Evolutionary conservation across 2,797 vertebrate species (phyloP).

Genomic region (Todus mexicanus): DNA sequence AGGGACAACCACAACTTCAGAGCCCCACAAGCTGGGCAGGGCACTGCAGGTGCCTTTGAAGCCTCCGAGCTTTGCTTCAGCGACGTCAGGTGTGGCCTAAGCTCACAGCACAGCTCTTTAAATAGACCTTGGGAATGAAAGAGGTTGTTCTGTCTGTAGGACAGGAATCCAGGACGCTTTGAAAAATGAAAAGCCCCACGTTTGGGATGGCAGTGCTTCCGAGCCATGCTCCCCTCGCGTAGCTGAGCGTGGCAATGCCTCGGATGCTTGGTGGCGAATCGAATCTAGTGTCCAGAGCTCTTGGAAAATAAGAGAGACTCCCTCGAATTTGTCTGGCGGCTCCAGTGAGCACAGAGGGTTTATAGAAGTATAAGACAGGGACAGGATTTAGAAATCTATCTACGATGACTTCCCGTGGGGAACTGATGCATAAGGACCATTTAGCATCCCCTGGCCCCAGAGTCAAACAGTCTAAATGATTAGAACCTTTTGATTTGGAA

Average conservation of each 20-base stretch:
- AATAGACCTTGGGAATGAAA: background rate
- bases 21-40: background rate
- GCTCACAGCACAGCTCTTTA: background rate
- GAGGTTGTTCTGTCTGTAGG: background rate
- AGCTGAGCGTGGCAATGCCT: background rate
- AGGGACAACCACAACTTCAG: background rate
- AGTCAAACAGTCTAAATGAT: background rate
- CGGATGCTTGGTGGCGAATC: fast-evolving
- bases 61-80: background rate
- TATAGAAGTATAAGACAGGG: background rate
- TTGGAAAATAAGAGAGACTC: background rate
- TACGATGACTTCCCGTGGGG: background rate
- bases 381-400: background rate
- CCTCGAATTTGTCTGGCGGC: background rate
- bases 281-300: background rate
- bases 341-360: background rate
- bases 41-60: background rate
- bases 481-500: background rate
- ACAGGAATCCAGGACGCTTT: background rate
- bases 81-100: background rate
- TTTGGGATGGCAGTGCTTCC: background rate
- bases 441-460: background rate
- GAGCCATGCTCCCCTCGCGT: no score
- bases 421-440: background rate
- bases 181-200: background rate